These are phyloP conservation scores for Ochotona princeps DNA, from an alignment of 2,113 vertebrate genomes.

Conservation along the genomic window DNA sequence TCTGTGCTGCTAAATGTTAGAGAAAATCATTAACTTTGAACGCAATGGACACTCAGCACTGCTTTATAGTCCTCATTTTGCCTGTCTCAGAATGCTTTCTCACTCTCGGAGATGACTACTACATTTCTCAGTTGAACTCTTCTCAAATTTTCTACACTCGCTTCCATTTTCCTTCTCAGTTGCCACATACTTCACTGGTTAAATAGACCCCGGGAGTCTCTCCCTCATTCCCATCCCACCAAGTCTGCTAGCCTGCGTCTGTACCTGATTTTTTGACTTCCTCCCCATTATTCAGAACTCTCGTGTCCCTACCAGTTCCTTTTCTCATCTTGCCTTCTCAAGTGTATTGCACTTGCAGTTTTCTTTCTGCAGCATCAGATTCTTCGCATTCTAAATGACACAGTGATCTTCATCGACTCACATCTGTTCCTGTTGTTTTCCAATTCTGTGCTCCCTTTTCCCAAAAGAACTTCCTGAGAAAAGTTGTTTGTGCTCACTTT, in stretches of 20 bases:
- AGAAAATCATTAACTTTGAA: not conserved
- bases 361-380: not conserved
- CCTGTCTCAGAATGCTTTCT: not conserved
- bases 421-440: not conserved
- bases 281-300: not conserved
- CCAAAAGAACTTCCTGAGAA: not conserved
- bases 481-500: not conserved
- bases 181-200: not conserved
- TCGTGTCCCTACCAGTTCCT: not conserved
- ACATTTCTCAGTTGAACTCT: not conserved
- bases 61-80: fast-evolving
- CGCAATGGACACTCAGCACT: not conserved
- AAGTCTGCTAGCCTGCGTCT: not conserved
- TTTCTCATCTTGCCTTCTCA: not conserved
- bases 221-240: not conserved
- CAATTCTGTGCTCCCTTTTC: not conserved
- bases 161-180: not conserved
- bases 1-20: not conserved
- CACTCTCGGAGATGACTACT: not conserved
- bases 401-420: not conserved
- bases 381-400: not conserved
- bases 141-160: not conserved
- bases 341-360: not conserved
- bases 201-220: not conserved
- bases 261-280: not conserved